These are phyloP conservation scores for Melikaiella ostensackeni DNA, from an alignment of 2,888 invertebrate genomes.

Conservation along the genomic window DNA sequence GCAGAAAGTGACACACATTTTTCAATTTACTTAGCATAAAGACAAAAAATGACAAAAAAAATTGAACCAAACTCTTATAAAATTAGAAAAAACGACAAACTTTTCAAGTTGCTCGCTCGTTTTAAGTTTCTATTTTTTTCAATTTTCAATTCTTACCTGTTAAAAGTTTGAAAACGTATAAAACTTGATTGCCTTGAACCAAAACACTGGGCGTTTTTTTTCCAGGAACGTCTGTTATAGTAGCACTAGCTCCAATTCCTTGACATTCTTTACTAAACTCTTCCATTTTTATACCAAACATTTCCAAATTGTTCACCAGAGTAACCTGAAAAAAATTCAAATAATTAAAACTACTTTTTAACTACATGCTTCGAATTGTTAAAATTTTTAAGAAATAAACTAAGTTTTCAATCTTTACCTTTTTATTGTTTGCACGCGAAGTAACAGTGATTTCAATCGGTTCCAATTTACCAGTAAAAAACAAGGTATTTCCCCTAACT, in stretches of 20 bases:
- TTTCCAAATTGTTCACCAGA: constrained; percentile 91
- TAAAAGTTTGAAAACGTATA: constrained; percentile 79
- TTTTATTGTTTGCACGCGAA: constrained; percentile 91
- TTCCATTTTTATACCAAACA: constrained; percentile 88
- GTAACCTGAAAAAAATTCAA: constrained; percentile 82
- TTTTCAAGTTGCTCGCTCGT: too few species aligned
- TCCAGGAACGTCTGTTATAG: constrained; percentile 85
- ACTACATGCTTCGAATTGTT: not conserved
- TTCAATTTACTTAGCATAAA: too few species aligned
- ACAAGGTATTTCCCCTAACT: constrained; percentile 78
- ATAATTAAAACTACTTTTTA: constrained; percentile 18
- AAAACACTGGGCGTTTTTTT: constrained; percentile 87
- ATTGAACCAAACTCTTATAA: too few species aligned
- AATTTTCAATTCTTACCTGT: constrained; percentile 72
- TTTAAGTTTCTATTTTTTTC: too few species aligned
- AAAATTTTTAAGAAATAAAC: not conserved
- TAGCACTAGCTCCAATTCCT: constrained; percentile 92
- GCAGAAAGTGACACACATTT: too few species aligned
- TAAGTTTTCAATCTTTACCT: constrained; percentile 79
- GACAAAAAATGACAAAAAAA: too few species aligned
- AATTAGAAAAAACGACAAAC: too few species aligned
- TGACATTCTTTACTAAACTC: constrained; percentile 91
- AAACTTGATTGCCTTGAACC: constrained; percentile 94
- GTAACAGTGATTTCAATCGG: constrained; percentile 88
- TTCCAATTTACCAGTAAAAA: constrained; percentile 85